A percentile compares a stretch with the other conserved stretches of the same genome.
These are phyloP conservation scores for Antrozous pallidus DNA, from an alignment of 2,797 vertebrate species.

Conservation along the genomic window DNA sequence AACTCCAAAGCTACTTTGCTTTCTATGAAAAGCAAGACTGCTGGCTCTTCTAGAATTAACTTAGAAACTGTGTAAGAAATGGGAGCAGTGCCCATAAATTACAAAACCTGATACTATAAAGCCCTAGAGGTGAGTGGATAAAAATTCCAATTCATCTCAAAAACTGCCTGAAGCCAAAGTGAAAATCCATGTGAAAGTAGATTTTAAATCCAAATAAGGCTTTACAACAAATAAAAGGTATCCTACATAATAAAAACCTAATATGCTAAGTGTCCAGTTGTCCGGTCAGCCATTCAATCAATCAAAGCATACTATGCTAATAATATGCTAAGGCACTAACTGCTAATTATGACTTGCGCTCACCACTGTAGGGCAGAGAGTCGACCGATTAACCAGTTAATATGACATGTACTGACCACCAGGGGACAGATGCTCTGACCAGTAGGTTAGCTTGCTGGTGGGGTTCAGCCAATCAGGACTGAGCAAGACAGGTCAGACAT, in stretches of 20 bases:
- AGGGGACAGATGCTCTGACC: too few relatives aligned
- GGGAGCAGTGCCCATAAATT: background rate
- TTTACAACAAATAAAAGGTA: background rate
- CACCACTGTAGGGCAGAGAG: too few relatives aligned
- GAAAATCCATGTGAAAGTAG: background rate
- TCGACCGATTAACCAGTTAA: too few relatives aligned
- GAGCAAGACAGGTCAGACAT: too few relatives aligned
- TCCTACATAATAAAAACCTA: background rate
- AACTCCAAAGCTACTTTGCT: background rate
- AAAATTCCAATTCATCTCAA: background rate
- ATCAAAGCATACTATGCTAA: too few relatives aligned
- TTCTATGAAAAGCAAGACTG: background rate
- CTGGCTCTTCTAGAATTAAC: background rate
- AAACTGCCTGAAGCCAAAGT: background rate
- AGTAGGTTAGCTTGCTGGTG: too few relatives aligned
- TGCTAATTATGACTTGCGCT: too few relatives aligned
- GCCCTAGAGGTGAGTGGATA: background rate
- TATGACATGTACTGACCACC: too few relatives aligned
- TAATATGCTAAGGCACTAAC: too few relatives aligned
- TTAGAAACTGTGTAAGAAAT: background rate
- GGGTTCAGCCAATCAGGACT: fast-evolving
- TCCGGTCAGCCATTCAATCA: too few relatives aligned
- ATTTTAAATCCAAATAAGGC: background rate
- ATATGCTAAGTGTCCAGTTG: background rate
- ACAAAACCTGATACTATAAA: background rate